phyloP scores from a whole-genome alignment of 2,888 invertebrate genomes.

The Apeira syringaria region DNA sequence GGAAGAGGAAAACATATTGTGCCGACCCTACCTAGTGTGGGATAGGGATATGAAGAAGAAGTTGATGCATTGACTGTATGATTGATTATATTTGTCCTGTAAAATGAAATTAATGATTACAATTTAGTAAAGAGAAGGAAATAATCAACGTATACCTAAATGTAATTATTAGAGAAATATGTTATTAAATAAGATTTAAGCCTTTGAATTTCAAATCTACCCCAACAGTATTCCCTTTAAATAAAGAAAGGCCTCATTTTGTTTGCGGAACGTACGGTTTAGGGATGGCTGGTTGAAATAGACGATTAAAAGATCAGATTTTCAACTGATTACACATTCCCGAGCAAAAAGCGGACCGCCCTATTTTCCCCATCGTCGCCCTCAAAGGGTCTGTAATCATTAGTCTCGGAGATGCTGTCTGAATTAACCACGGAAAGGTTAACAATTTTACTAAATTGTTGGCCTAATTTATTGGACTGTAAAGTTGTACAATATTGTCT shows the following conservation, averaged over 20 bases:
- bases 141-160: too few relatives aligned
- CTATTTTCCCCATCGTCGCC: conserved; percentile 15
- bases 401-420: conserved; percentile 2
- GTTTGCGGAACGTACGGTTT: conserved; percentile 5
- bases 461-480: neutral
- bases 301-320: conserved; percentile 22
- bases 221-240: too few relatives aligned
- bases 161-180: too few relatives aligned
- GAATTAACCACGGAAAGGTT: conserved; percentile 1
- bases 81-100: too few relatives aligned
- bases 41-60: too few relatives aligned
- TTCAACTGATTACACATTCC: conserved; percentile 23
- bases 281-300: conserved; percentile 4
- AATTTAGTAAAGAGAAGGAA: too few relatives aligned
- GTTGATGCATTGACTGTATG: too few relatives aligned
- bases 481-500: neutral
- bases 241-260: neutral
- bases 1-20: too few relatives aligned
- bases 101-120: too few relatives aligned
- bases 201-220: too few relatives aligned
- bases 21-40: too few relatives aligned
- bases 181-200: too few relatives aligned
- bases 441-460: conserved; percentile 1
- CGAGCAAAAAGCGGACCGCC: conserved; percentile 11
- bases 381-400: conserved; percentile 15